A percentile compares a stretch with the other conserved stretches of the same genome.
Evolutionary conservation across 2,888 invertebrate species (phyloP).

Genomic region (Scrobipalpa atriplicella): DNA sequence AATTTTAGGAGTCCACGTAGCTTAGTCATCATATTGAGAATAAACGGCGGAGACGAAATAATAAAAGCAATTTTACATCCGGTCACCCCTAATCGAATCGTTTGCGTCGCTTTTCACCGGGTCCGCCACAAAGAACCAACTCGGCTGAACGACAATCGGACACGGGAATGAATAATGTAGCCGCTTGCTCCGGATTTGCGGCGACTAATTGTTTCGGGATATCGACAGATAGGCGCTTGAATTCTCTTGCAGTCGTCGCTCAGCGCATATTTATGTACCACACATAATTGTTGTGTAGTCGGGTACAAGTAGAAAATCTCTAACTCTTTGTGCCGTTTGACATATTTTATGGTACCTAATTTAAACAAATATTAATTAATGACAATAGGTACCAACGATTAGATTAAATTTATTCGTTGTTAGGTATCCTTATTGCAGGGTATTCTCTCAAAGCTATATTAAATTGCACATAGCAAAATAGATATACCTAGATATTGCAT

Average conservation of each 20-base stretch:
- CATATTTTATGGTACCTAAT: no score
- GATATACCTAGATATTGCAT: no score
- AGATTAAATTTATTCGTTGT: no score
- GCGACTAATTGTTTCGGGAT: constrained; percentile 50
- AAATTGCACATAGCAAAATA: no score
- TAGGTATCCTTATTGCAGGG: no score
- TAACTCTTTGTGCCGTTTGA: no score
- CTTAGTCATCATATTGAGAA: constrained; percentile 3
- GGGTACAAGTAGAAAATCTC: no score
- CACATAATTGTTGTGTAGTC: neutral
- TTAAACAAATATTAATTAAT: no score
- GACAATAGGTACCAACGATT: no score
- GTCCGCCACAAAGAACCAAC: neutral
- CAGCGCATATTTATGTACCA: neutral
- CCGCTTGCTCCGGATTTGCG: constrained; percentile 37
- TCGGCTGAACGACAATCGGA: constrained; percentile 28
- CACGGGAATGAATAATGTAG: constrained; percentile 48
- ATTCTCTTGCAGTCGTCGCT: neutral
- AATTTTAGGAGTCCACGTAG: neutral
- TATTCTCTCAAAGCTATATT: no score
- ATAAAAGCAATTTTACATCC: constrained; percentile 10
- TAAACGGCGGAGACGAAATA: neutral
- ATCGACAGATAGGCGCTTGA: constrained; percentile 39
- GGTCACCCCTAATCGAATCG: constrained; percentile 1
- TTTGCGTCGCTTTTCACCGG: constrained; percentile 13